Conservation (phyloP, 2,797 vertebrate genomes). For the Microctenopoma stevenorrisi region DNA sequence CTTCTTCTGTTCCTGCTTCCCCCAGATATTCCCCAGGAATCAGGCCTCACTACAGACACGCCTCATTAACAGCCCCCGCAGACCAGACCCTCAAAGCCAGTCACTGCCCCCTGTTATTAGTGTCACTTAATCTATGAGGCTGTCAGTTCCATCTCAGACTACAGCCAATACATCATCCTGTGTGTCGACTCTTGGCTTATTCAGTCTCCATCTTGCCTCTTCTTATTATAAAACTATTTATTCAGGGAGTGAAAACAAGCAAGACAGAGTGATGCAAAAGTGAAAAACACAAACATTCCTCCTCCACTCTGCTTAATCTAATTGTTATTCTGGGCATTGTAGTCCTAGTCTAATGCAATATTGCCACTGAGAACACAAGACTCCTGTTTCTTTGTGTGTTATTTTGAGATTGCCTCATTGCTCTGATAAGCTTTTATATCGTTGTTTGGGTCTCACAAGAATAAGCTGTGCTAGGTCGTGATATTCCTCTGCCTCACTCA, state of each 20-base stretch:
- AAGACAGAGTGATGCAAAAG: not conserved
- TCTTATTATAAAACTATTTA: conserved; percentile 40
- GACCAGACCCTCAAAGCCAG: conserved; percentile 24
- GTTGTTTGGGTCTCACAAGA: not conserved
- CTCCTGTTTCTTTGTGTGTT: not conserved
- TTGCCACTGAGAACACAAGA: not conserved
- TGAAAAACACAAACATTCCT: conserved; percentile 10
- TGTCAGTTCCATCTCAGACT: not conserved
- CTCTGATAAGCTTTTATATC: not conserved
- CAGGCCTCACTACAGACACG: conserved; percentile 26
- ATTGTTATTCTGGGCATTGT: conserved; percentile 25
- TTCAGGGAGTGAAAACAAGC: conserved; percentile 33
- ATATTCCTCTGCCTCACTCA: conserved; percentile 8
- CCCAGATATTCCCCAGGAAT: conserved; percentile 32
- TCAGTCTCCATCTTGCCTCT: not conserved
- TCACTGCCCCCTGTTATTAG: conserved; percentile 28
- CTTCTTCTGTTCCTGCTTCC: conserved; percentile 24
- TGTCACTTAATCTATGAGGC: conserved; percentile 16
- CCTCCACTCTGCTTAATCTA: not conserved
- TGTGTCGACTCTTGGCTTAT: conserved; percentile 8
- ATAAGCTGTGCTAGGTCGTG: not conserved
- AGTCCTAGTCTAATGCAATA: not conserved
- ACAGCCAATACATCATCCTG: conserved; percentile 41
- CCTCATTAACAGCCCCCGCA: conserved; percentile 37
- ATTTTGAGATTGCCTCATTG: not conserved